Evolutionary conservation across 2,797 vertebrate species (phyloP), one percentile per base, ranked within the genome.

Genomic region (Gorsachius magnificus): DNA sequence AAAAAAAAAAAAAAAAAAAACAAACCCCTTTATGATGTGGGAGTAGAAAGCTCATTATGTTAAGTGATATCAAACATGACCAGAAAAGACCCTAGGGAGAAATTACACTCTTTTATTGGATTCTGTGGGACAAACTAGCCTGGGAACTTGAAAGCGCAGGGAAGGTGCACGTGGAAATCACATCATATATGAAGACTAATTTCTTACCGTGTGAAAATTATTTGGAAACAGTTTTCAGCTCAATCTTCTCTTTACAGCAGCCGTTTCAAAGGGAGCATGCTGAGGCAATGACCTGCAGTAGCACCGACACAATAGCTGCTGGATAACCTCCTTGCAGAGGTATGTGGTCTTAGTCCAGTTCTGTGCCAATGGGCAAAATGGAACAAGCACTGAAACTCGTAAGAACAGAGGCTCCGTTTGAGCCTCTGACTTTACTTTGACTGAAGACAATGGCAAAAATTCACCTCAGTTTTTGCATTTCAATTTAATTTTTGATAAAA

Each of bases 151-250:
- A 96, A 92, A 83, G 95, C 69, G 63, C 16, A 61, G 74, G 84
- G 71, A 96, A 85, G 38, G 69, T 29, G 76, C 89, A 94, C 63
- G 61, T 95, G 94, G 96, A 95, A 97, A 97, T 96, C 95, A 92
- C 92, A 97, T 97, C 96, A 93, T 81, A 93, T 87, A 83, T 87
- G 64, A 63, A 95, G 94, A 95, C 94, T 88, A 90, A 95, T 95
- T 97, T 94, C 96, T 97, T 94, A 96, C 72, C 65, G 57, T 91
- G 96, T 97, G 97, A 97, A 97, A 97, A 96, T 97, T 93, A 95
- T 97, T 97, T 97, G 97, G 83, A 72, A 95, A 92, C 53, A 76
- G 80, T 87, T 96, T 97, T 96, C 81, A 90, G 89, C 79, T 93
- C 5, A 87, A 63, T 84, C 81, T 76, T 93, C 83, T 83, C 70